Evolutionary conservation across 92 coral and sea anemone species (phyloP).

Genomic region (Muricea muricata): DNA sequence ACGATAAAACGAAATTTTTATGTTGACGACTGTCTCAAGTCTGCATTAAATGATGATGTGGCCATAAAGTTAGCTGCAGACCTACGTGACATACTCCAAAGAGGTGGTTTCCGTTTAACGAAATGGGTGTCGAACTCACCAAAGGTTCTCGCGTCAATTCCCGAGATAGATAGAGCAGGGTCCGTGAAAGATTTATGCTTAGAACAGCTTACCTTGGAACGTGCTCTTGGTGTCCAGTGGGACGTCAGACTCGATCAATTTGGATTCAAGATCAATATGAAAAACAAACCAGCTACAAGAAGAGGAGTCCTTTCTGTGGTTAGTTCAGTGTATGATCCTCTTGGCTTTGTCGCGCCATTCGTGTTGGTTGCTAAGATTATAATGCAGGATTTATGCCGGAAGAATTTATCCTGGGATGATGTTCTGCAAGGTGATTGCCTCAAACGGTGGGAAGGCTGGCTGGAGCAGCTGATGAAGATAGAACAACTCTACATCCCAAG

Average conservation of each 20-base stretch:
- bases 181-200: constrained; percentile 19
- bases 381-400: not conserved
- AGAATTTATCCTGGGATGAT: too few species aligned
- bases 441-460: too few species aligned
- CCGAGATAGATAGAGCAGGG: not conserved
- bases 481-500: too few species aligned
- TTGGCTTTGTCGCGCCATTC: constrained; percentile 45
- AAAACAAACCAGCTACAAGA: not conserved
- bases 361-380: constrained; percentile 43
- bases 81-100: too few species aligned
- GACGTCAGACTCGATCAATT: constrained; percentile 38
- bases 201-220: constrained; percentile 12
- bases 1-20: constrained; percentile 54
- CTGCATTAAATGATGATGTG: constrained; percentile 35
- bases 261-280: constrained; percentile 24
- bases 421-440: too few species aligned
- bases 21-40: too few species aligned
- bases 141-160: not conserved
- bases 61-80: constrained; percentile 39
- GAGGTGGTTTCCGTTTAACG: too few species aligned
- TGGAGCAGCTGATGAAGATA: too few species aligned
- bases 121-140: constrained; percentile 6
- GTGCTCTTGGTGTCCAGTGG: constrained; percentile 57
- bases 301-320: not conserved
- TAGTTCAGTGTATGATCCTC: constrained; percentile 47